These are phyloP conservation scores for Cuculus canorus DNA, from an alignment of 2,797 vertebrate species.

Conservation along the genomic window DNA sequence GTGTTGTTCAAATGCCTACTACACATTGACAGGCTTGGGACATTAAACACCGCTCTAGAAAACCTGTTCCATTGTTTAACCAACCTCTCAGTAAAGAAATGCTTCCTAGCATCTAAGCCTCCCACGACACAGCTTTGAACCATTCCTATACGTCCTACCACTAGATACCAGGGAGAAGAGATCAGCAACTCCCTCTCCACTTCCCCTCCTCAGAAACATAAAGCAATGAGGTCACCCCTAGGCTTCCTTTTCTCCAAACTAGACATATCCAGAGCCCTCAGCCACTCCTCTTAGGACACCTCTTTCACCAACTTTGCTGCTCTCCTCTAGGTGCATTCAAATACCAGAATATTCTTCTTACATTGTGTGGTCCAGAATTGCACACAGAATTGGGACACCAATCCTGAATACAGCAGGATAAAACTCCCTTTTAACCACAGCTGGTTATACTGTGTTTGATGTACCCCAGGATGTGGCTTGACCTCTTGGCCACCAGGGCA, in stretches of 20 bases:
- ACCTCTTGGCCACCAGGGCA: too few relatives aligned
- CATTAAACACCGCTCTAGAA: not conserved
- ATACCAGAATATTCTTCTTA: not conserved
- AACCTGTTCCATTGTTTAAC: not conserved
- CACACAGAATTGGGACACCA: too few relatives aligned
- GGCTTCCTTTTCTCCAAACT: not conserved
- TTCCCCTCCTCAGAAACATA: not conserved
- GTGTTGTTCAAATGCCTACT: not conserved
- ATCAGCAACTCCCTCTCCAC: not conserved
- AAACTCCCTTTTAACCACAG: too few relatives aligned
- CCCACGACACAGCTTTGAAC: too few relatives aligned
- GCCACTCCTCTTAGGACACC: not conserved
- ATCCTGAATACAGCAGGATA: too few relatives aligned
- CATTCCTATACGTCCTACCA: fast-evolving
- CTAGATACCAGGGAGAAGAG: not conserved
- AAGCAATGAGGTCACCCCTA: too few relatives aligned
- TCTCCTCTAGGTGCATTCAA: not conserved
- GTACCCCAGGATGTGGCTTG: too few relatives aligned
- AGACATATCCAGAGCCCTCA: not conserved
- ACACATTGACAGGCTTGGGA: not conserved
- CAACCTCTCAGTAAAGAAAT: not conserved
- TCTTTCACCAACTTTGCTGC: not conserved
- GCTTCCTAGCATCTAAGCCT: not conserved
- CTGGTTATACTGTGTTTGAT: too few relatives aligned
- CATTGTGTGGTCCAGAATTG: not conserved